phyloP scores from a whole-genome alignment of 2,888 invertebrate species.

The Tipula confusa region DNA sequence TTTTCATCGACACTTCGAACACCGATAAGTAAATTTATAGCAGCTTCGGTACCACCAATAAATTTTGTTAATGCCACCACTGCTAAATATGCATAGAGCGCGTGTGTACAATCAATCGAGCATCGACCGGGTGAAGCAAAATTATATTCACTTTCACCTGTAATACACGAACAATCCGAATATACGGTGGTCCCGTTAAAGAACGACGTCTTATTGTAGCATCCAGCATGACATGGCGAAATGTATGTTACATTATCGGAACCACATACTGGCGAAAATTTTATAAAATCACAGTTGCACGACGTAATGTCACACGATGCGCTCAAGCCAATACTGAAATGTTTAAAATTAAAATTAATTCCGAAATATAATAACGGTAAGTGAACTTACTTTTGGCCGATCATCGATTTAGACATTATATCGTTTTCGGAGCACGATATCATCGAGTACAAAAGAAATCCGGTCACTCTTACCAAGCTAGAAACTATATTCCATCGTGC shows the following conservation, averaged over 20 bases:
- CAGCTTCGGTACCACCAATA: constrained; percentile 58
- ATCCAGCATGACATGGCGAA: constrained; percentile 69
- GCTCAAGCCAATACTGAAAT: constrained; percentile 50
- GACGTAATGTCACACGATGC: constrained; percentile 40
- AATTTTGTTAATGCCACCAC: constrained; percentile 58
- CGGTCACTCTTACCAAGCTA: constrained; percentile 54
- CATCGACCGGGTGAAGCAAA: constrained; percentile 54
- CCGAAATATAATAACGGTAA: not conserved
- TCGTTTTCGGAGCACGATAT: constrained; percentile 50
- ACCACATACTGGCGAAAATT: constrained; percentile 63
- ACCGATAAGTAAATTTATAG: constrained; percentile 59
- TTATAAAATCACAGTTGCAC: constrained; percentile 60
- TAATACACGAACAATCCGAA: constrained; percentile 53
- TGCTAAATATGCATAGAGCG: constrained; percentile 54
- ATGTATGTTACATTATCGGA: constrained; percentile 56
- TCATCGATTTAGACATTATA: constrained; percentile 48
- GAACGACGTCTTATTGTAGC: constrained; percentile 46
- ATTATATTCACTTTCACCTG: constrained; percentile 41
- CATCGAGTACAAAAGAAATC: constrained; percentile 56
- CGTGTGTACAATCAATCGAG: constrained; percentile 54
- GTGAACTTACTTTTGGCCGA: constrained; percentile 37
- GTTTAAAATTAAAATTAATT: not conserved
- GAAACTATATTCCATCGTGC: constrained; percentile 60
- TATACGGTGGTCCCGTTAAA: constrained; percentile 46
- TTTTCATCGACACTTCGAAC: constrained; percentile 61